A percentile compares a stretch with the other conserved stretches of the same genome.
Evolutionary conservation across 2,113 vertebrate genomes (phyloP).

Genomic region (Spermophilus dauricus): DNA sequence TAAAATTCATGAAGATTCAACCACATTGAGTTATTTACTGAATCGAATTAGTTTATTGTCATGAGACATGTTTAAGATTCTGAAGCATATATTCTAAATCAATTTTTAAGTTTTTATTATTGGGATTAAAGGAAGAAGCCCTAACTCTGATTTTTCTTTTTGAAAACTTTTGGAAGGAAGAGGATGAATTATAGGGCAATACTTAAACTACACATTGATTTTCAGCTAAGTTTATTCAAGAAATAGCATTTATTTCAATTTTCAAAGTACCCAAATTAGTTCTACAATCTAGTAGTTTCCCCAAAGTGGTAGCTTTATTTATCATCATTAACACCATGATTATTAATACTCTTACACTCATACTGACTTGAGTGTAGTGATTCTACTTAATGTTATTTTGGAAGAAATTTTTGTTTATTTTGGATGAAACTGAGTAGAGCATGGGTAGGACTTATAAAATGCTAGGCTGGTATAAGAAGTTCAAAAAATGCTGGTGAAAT

Average conservation of each 20-base stretch:
- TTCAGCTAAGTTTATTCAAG: not conserved
- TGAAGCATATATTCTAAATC: not conserved
- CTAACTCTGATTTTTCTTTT: not conserved
- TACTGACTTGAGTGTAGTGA: not conserved
- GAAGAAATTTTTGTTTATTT: slow-evolving; percentile 19
- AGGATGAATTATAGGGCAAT: not conserved
- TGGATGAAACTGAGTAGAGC: not conserved
- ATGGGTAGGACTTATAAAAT: not conserved
- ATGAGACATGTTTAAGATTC: not conserved
- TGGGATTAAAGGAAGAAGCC: not conserved
- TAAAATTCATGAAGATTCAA: not conserved
- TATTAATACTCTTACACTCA: not conserved
- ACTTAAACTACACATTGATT: not conserved
- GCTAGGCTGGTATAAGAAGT: not conserved
- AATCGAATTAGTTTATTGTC: not conserved
- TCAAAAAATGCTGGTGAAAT: slow-evolving; percentile 3
- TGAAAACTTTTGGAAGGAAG: not conserved
- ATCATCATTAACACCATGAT: not conserved
- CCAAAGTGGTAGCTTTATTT: not conserved
- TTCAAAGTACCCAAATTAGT: not conserved
- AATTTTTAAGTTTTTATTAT: not conserved
- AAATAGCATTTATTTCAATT: not conserved
- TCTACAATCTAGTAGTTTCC: not conserved
- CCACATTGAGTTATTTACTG: not conserved
- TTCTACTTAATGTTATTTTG: not conserved